These are phyloP conservation scores for Xenops minutus DNA, from an alignment of 2,797 vertebrate species.

Conservation along the genomic window DNA sequence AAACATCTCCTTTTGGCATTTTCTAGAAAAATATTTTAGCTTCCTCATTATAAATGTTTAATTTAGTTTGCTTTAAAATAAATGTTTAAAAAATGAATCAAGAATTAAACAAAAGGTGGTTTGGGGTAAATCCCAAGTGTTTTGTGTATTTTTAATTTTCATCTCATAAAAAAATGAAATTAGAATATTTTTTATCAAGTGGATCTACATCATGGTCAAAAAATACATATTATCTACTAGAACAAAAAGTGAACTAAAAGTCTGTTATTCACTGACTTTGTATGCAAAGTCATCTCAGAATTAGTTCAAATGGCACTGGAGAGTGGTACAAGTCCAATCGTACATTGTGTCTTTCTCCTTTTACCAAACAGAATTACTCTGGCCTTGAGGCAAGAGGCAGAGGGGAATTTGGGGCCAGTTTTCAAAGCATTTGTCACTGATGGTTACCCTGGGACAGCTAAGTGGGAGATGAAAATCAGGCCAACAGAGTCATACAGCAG, in stretches of 20 bases:
- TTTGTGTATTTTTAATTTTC: neutral
- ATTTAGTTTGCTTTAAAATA: neutral
- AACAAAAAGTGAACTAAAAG: neutral
- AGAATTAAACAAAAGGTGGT: neutral
- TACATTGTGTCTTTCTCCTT: neutral
- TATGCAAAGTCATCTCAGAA: neutral
- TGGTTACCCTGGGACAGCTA: neutral
- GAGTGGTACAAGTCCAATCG: neutral
- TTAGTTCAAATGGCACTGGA: neutral
- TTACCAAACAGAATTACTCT: neutral
- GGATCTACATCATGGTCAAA: neutral
- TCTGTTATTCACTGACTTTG: neutral
- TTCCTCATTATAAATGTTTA: neutral
- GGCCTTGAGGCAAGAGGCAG: neutral
- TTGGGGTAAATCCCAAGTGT: neutral
- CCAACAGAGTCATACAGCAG: neutral
- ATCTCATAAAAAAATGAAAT: neutral
- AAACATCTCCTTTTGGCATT: neutral
- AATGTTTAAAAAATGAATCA: neutral
- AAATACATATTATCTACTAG: neutral
- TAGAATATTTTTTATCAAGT: neutral
- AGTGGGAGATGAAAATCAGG: neutral
- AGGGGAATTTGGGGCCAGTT: constrained; percentile 8
- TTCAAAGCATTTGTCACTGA: constrained; percentile 13
- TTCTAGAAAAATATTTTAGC: neutral